These are phyloP conservation scores for Holacanthus passer DNA, from an alignment of 2,113 vertebrate genomes.

Conservation along the genomic window DNA sequence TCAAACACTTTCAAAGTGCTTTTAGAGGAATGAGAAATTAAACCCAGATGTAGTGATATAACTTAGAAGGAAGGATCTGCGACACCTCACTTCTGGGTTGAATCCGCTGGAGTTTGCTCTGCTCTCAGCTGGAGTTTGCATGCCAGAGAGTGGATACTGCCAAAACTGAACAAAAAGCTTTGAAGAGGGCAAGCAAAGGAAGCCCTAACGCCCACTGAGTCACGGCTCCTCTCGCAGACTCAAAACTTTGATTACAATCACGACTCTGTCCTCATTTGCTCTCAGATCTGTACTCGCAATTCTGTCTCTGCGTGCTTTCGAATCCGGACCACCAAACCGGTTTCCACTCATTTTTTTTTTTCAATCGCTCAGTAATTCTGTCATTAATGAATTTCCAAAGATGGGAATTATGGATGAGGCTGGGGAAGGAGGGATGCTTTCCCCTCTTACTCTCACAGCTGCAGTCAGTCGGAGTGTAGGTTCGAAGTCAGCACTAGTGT, in stretches of 20 bases:
- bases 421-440: constrained; percentile 50
- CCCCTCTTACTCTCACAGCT: constrained; percentile 27
- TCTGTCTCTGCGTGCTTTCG: constrained; percentile 11
- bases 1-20: constrained; percentile 9
- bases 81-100: constrained; percentile 42
- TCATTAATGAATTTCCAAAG: constrained; percentile 63
- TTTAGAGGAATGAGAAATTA: neutral
- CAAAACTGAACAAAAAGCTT: constrained; percentile 50
- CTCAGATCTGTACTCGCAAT: neutral
- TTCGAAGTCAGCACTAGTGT: neutral
- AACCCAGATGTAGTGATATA: neutral
- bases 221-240: neutral
- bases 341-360: constrained; percentile 41
- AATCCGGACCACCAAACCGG: constrained; percentile 21
- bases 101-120: constrained; percentile 18
- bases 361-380: constrained; percentile 48
- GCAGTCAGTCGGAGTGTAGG: no score
- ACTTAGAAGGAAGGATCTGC: constrained; percentile 3
- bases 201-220: constrained; percentile 15
- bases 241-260: constrained; percentile 36
- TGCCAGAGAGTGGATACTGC: constrained; percentile 11
- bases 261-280: neutral
- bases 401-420: constrained; percentile 65
- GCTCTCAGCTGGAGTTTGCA: constrained; percentile 31
- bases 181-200: constrained; percentile 44